Conservation (phyloP, 2,888 invertebrate genomes). For the Zaprionus bogoriensis region DNA sequence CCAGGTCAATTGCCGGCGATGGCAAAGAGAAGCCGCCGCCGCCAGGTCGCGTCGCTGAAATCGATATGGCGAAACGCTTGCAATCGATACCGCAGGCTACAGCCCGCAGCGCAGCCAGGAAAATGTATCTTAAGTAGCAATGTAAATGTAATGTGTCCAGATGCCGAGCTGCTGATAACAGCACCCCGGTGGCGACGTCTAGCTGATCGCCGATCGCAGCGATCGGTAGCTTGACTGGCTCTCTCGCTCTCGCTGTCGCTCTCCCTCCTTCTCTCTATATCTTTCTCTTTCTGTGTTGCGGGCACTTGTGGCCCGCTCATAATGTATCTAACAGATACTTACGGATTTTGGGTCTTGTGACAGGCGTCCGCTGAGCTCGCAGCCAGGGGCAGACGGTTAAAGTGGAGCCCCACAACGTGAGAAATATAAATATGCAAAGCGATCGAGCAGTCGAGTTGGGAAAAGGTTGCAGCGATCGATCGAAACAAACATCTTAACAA, state of each 20-base stretch:
- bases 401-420: conserved; percentile 60
- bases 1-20: conserved; percentile 68
- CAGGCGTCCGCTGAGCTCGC: conserved; percentile 39
- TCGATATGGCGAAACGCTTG: conserved; percentile 63
- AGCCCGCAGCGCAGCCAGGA: conserved; percentile 7
- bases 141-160: conserved; percentile 71
- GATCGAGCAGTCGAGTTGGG: conserved; percentile 18
- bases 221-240: conserved; percentile 46
- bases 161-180: conserved; percentile 70
- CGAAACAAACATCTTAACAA: conserved; percentile 73
- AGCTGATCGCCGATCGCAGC: conserved; percentile 30
- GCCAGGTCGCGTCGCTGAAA: conserved; percentile 36
- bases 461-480: conserved; percentile 35
- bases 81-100: conserved; percentile 45
- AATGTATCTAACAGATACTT: conserved; percentile 46
- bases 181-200: conserved; percentile 48
- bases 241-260: conserved; percentile 9
- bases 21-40: conserved; percentile 41
- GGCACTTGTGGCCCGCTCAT: conserved; percentile 55
- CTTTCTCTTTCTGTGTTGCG: conserved; percentile 2
- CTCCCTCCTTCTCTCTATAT: background rate
- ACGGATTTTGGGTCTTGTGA: conserved; percentile 51
- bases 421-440: conserved; percentile 63
- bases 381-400: conserved; percentile 35
- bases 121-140: conserved; percentile 74